Conservation (phyloP, 2,113 vertebrate genomes). For the Elgaria multicarinata region DNA sequence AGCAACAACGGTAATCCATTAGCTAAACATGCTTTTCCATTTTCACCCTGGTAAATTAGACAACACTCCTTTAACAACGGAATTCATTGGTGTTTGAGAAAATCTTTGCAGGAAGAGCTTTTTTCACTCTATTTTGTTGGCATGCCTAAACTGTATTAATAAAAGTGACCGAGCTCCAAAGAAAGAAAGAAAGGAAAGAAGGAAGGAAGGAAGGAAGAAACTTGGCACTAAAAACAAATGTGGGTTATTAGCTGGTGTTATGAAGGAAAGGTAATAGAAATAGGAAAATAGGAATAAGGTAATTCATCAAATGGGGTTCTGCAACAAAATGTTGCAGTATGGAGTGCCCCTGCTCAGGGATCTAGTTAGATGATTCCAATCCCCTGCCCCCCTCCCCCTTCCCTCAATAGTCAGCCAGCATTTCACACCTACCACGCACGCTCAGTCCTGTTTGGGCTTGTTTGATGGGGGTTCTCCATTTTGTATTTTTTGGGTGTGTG, state of each 20-base stretch:
- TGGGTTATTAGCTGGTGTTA: background rate
- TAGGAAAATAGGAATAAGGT: too few species aligned
- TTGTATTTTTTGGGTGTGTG: too few species aligned
- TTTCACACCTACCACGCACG: too few species aligned
- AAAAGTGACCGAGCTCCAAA: background rate
- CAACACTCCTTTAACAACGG: background rate
- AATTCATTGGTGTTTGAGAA: background rate
- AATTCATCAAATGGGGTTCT: too few species aligned
- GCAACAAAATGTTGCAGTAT: background rate
- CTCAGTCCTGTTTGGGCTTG: too few species aligned
- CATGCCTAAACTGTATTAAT: background rate
- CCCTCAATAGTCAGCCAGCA: background rate
- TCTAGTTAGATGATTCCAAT: background rate
- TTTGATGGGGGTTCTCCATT: too few species aligned
- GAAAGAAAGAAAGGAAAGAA: background rate
- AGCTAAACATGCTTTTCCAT: background rate
- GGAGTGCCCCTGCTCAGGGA: background rate
- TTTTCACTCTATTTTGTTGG: too few species aligned
- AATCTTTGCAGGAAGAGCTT: background rate
- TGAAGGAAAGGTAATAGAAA: too few species aligned
- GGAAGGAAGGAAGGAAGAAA: too few species aligned
- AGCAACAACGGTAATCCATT: too few species aligned
- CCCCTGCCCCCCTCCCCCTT: background rate
- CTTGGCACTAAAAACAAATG: background rate
- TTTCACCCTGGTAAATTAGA: background rate